Conservation (phyloP, 2,797 vertebrate genomes). For the Acanthurus lineatus region DNA sequence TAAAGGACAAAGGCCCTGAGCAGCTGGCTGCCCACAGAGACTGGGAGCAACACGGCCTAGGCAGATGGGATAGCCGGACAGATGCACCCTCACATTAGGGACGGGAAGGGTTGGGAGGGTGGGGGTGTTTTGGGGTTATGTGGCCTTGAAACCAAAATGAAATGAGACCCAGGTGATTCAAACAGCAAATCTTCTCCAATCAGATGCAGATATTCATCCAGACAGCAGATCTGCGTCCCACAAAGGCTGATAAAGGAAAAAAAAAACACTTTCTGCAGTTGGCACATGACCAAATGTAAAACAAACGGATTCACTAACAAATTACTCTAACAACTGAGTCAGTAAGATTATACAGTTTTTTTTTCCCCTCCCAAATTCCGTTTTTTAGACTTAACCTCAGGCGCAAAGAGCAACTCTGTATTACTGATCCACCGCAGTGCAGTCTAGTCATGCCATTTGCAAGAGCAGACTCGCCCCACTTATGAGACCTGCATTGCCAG, state of each 20-base stretch:
- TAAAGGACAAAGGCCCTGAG: slow-evolving; percentile 79
- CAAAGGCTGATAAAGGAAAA: slow-evolving; percentile 15
- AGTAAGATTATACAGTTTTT: background rate
- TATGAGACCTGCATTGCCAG: slow-evolving; percentile 62
- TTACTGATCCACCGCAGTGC: slow-evolving; percentile 43
- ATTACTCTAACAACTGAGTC: slow-evolving; percentile 1
- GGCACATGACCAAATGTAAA: background rate
- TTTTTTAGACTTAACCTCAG: slow-evolving; percentile 16
- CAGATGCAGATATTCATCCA: background rate
- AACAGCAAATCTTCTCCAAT: slow-evolving; percentile 19
- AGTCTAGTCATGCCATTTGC: slow-evolving; percentile 20
- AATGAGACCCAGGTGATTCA: slow-evolving; percentile 37
- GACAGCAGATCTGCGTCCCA: background rate
- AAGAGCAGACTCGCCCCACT: slow-evolving; percentile 61
- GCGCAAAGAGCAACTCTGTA: slow-evolving; percentile 7
- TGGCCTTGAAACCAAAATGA: slow-evolving; percentile 38
- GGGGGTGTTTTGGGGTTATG: slow-evolving; percentile 12
- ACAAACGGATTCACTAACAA: background rate
- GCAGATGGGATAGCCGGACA: slow-evolving; percentile 78
- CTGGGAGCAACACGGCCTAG: slow-evolving; percentile 64
- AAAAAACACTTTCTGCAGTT: background rate
- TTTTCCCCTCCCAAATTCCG: background rate
- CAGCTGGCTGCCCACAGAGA: slow-evolving; percentile 80
- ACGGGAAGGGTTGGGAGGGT: slow-evolving; percentile 3
- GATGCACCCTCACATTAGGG: slow-evolving; percentile 68